Percentiles rank a stretch among this genome's conserved stretches.
phyloP scores from a whole-genome alignment of 2,888 invertebrate genomes.

The Polylopha cassiicola region DNA sequence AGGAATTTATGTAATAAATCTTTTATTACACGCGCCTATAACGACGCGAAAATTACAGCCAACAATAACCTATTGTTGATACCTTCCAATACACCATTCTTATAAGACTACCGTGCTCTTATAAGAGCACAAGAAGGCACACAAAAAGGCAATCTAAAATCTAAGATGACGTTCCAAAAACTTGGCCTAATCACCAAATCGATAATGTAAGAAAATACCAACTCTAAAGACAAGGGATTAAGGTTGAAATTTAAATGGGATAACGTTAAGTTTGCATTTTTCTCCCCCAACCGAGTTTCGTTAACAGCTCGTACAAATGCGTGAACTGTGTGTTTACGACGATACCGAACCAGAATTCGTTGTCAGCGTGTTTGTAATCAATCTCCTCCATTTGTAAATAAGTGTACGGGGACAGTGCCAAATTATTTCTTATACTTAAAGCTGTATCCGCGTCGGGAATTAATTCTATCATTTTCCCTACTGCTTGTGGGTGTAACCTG shows the following conservation, averaged over 20 bases:
- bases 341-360: conserved; percentile 45
- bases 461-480: conserved; percentile 41
- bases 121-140: too few relatives aligned
- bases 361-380: conserved; percentile 39
- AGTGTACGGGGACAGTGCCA: conserved; percentile 59
- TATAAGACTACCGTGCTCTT: too few relatives aligned
- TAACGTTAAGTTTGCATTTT: conserved; percentile 5
- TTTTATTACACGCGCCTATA: too few relatives aligned
- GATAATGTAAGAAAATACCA: conserved; percentile 1
- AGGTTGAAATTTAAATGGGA: background rate
- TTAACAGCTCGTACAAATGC: conserved; percentile 44
- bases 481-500: conserved; percentile 47
- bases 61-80: too few relatives aligned
- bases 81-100: too few relatives aligned
- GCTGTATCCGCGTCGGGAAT: conserved; percentile 50
- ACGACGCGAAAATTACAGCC: too few relatives aligned
- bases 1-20: too few relatives aligned
- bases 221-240: background rate
- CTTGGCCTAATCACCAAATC: too few relatives aligned
- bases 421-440: conserved; percentile 53
- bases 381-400: conserved; percentile 37
- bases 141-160: too few relatives aligned
- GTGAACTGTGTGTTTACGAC: conserved; percentile 44
- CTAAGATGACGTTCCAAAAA: too few relatives aligned
- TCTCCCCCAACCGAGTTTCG: conserved; percentile 27